Evolutionary conservation across 2,113 vertebrate genomes (phyloP).

Genomic region (Calcarius ornatus): DNA sequence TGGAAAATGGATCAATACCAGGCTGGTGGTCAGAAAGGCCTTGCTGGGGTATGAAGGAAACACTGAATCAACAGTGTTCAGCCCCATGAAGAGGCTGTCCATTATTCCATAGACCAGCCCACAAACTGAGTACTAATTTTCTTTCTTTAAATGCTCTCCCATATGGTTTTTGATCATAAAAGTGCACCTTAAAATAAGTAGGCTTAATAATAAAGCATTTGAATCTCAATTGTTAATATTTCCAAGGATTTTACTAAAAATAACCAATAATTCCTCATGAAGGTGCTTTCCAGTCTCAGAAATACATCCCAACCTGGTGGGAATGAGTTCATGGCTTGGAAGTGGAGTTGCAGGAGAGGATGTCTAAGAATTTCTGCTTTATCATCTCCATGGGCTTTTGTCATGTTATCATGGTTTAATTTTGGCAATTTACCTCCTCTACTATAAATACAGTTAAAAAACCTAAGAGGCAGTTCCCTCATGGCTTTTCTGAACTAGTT

Average conservation of each 20-base stretch:
- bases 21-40: background rate
- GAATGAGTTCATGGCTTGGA: constrained; percentile 21
- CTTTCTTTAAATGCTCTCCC: background rate
- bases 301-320: background rate
- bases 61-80: background rate
- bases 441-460: background rate
- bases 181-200: background rate
- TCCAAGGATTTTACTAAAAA: background rate
- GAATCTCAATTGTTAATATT: background rate
- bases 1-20: background rate
- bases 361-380: constrained; percentile 15
- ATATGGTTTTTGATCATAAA: background rate
- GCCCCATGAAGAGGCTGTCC: background rate
- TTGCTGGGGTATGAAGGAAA: background rate
- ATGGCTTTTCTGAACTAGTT: background rate
- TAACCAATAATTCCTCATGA: background rate
- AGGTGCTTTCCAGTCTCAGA: background rate
- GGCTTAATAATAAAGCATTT: background rate
- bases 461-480: background rate
- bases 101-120: background rate
- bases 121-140: background rate
- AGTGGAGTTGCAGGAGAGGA: background rate
- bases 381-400: background rate
- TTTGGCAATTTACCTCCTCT: background rate
- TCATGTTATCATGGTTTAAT: background rate